These are phyloP conservation scores for Geophilus truncorum DNA, from an alignment of 2,888 invertebrate species.

Conservation along the genomic window DNA sequence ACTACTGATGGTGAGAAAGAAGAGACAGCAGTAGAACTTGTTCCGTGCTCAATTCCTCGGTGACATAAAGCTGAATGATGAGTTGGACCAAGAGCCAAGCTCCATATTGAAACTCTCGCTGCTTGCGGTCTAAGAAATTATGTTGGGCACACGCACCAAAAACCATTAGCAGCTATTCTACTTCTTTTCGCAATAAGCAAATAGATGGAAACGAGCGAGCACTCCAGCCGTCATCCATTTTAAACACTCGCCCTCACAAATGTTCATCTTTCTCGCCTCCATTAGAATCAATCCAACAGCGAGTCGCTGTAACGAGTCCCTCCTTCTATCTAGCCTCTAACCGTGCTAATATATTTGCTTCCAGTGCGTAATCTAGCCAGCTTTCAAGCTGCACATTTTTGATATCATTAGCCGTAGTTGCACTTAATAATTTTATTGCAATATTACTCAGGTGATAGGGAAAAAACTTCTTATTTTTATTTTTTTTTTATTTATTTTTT, in stretches of 20 bases:
- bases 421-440: background rate
- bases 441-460: background rate
- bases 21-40: slow-evolving; percentile 15
- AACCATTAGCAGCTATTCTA: slow-evolving; percentile 29
- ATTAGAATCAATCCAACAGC: slow-evolving; percentile 18
- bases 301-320: slow-evolving; percentile 11
- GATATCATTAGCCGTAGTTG: background rate
- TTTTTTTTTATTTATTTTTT: background rate
- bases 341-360: slow-evolving; percentile 11
- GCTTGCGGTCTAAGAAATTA: slow-evolving; percentile 33
- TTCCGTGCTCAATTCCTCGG: slow-evolving; percentile 15
- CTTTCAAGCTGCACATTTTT: background rate
- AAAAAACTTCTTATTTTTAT: background rate
- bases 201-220: slow-evolving; percentile 12
- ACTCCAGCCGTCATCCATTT: slow-evolving; percentile 25
- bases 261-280: slow-evolving; percentile 10
- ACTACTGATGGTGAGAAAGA: slow-evolving; percentile 17
- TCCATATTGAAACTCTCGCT: slow-evolving; percentile 32
- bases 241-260: background rate
- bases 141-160: slow-evolving; percentile 28
- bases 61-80: slow-evolving; percentile 35
- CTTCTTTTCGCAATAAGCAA: slow-evolving; percentile 26
- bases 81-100: slow-evolving; percentile 3
- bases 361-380: background rate
- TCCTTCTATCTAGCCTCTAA: background rate